phyloP scores from a whole-genome alignment of 2,797 vertebrate species.

The Natrix natrix region DNA sequence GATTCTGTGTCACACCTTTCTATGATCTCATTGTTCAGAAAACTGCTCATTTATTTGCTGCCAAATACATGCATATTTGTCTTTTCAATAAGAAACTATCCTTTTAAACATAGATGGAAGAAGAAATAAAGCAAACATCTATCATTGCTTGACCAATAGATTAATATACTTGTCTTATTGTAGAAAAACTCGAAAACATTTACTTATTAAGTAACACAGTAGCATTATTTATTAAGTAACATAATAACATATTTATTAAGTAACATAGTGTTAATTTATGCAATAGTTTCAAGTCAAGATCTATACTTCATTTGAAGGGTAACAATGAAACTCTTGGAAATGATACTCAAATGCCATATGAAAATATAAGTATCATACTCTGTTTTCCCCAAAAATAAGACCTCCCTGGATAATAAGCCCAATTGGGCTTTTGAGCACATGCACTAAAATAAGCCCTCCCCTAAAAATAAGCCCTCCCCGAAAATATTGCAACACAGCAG shows the following conservation, averaged over 20 bases:
- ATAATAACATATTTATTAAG: background rate
- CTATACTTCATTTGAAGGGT: background rate
- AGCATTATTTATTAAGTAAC: background rate
- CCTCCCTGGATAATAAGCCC: too few relatives aligned
- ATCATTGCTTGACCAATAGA: background rate
- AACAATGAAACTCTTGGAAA: background rate
- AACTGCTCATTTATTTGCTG: background rate
- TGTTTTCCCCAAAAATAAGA: too few relatives aligned
- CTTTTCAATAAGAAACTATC: background rate
- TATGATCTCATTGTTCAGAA: background rate
- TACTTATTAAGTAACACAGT: background rate
- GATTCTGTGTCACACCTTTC: background rate
- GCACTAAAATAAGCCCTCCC: too few relatives aligned
- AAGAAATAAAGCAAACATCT: background rate
- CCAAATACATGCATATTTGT: background rate
- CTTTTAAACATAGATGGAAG: background rate
- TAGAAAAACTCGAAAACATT: background rate
- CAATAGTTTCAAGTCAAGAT: background rate
- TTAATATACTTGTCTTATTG: background rate
- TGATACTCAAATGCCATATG: background rate
- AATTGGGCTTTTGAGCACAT: too few relatives aligned
- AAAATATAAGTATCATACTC: background rate
- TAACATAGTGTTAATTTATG: background rate
- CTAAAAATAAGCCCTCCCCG: too few relatives aligned
- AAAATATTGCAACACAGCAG: too few relatives aligned